Conservation (phyloP, 1,140 invertebrate species). For the Aphelenchoides avenae region DNA sequence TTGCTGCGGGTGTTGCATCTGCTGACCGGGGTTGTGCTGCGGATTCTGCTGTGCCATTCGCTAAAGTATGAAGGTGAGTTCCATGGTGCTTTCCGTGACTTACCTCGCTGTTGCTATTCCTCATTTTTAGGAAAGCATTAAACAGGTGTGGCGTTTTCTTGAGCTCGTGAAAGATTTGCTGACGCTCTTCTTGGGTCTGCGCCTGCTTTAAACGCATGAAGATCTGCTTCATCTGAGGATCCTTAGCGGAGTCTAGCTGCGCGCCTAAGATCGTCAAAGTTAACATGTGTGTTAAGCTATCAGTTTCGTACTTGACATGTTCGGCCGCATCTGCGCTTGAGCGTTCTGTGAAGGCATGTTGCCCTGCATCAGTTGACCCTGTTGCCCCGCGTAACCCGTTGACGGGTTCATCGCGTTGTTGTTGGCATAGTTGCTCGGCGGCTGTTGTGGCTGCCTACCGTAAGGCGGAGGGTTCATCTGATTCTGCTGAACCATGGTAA, state of each 20-base stretch:
- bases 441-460: too few species aligned
- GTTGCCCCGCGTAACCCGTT: too few species aligned
- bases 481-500: too few species aligned
- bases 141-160: constrained; percentile 50
- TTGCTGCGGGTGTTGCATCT: neutral
- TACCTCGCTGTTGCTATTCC: constrained; percentile 6
- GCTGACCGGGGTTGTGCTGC: constrained; percentile 1
- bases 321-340: constrained; percentile 1
- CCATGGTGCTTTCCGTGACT: neutral
- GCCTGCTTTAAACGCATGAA: constrained; percentile 24
- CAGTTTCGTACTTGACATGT: constrained; percentile 14
- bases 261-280: too few species aligned
- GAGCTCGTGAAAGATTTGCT: constrained; percentile 34
- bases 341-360: neutral
- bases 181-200: constrained; percentile 27
- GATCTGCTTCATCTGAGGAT: constrained; percentile 27
- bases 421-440: too few species aligned
- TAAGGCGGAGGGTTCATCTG: too few species aligned
- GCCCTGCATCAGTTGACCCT: neutral
- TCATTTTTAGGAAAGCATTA: constrained; percentile 47
- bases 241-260: neutral
- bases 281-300: constrained; percentile 3
- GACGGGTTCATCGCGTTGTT: too few species aligned
- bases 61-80: neutral
- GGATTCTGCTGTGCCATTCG: neutral